phyloP scores from a whole-genome alignment of 2,888 invertebrate genomes.

The Tethea ocularis region DNA sequence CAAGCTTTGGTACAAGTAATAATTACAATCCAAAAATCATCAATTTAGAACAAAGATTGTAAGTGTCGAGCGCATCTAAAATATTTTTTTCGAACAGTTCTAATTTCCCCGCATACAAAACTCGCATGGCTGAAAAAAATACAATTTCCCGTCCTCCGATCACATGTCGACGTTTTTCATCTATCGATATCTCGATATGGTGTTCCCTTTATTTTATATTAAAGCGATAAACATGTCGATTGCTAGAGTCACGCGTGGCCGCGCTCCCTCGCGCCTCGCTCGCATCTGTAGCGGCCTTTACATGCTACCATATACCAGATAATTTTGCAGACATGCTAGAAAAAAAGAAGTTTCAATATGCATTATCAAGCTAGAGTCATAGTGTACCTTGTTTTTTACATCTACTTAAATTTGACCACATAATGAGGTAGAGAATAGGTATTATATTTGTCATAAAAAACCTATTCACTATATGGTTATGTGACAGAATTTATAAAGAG shows the following conservation, averaged over 20 bases:
- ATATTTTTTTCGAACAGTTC: constrained; percentile 11
- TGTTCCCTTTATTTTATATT: constrained; percentile 82
- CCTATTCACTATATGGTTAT: no score
- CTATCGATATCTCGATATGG: constrained; percentile 73
- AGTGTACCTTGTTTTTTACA: no score
- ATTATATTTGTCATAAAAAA: no score
- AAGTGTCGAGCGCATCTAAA: constrained; percentile 16
- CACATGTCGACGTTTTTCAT: constrained; percentile 70
- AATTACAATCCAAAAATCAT: no score
- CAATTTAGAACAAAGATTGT: constrained; percentile 5
- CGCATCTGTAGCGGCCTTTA: constrained; percentile 17
- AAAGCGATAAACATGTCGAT: constrained; percentile 84
- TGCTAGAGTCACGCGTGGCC: constrained; percentile 75
- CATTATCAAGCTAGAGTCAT: no score
- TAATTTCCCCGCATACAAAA: constrained; percentile 10
- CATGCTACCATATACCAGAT: constrained; percentile 15
- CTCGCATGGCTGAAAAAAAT: constrained; percentile 44
- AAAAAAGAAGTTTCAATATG: not conserved
- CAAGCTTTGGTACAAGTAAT: no score
- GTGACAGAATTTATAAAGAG: no score
- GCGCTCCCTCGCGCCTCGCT: constrained; percentile 59
- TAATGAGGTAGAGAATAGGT: no score
- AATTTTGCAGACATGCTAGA: not conserved
- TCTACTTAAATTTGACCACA: no score
- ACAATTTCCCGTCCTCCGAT: constrained; percentile 70